Evolutionary conservation across 2,888 invertebrate species (phyloP).

Genomic region (Unio delphinus): DNA sequence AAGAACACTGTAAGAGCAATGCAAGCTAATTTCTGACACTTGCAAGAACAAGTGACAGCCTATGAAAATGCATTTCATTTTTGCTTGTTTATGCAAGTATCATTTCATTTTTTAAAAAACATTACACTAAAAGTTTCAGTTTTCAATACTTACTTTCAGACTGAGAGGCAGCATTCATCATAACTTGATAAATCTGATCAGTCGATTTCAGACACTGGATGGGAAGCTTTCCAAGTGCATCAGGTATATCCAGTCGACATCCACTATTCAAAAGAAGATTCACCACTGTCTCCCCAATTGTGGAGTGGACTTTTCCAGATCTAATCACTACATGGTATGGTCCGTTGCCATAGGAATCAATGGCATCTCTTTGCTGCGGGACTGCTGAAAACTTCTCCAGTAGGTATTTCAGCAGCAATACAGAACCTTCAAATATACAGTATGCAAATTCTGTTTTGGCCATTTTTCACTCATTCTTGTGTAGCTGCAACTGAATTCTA

Average conservation of each 20-base stretch:
- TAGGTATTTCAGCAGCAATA: too few relatives aligned
- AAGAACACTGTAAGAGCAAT: too few relatives aligned
- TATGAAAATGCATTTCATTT: too few relatives aligned
- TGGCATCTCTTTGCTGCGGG: slow-evolving; percentile 16
- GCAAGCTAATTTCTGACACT: too few relatives aligned
- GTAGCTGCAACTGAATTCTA: too few relatives aligned
- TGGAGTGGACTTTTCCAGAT: slow-evolving; percentile 25
- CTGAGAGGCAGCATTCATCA: slow-evolving; percentile 4
- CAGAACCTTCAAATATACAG: too few relatives aligned
- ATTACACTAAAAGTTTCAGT: neutral
- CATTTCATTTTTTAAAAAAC: too few relatives aligned
- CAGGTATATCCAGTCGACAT: slow-evolving; percentile 24
- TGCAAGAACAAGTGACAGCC: too few relatives aligned
- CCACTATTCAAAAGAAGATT: slow-evolving; percentile 28
- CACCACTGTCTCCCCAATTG: slow-evolving; percentile 26
- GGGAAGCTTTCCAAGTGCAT: slow-evolving; percentile 26
- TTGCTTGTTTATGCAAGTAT: too few relatives aligned
- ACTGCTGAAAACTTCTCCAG: neutral
- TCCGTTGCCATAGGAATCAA: slow-evolving; percentile 25
- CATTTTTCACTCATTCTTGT: neutral
- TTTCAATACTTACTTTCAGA: slow-evolving; percentile 12
- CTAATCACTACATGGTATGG: slow-evolving; percentile 32
- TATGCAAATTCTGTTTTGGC: too few relatives aligned
- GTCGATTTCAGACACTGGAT: slow-evolving; percentile 31
- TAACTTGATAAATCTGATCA: slow-evolving; percentile 24